Base-by-base conservation (phyloP, 1,140 invertebrate species). In the Dreissena rostriformis region DNA sequence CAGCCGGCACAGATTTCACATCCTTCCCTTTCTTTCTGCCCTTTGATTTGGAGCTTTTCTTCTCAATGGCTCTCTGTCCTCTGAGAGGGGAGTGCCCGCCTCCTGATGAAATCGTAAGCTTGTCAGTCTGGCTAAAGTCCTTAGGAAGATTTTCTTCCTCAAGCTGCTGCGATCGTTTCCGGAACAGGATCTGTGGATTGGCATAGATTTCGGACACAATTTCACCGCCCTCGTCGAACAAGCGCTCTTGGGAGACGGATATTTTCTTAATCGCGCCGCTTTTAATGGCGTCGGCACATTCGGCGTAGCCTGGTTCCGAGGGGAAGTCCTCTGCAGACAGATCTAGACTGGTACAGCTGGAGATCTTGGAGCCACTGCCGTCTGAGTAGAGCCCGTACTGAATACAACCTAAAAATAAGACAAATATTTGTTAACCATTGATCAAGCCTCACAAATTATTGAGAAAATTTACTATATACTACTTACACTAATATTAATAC, bases 211-310 rank as follows among this genome's bases (percentile, higher is more conserved):
- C 80, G 1, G 61, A 68, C 26, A 51, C 70, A 2, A 67, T 49
- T 52, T 82, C 72, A 24, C 66, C 49, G 53, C 66, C 55, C 4
- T 70, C 65, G 22, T 71, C 78, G 24, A 82, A 61, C 24, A 82
- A 72, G 53, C 72, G 65, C 51, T 82, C 80, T 26, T 82, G 72
- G 15, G 80, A 82, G 24, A 75, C 72, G 1, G 80, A 82, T 7
- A 82, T 82, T 26, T 82, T 82, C 80, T 82, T 82, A 15, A 82
- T 75, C 19, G 80, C 80, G n/a, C 80, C 80, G 29, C 63, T 49
- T 29, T 82, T 82, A 53, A 82, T 82, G 63, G 80, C 80, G 57
- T 82, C 80, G 22, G 80, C 80, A 82, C 80, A 82, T 57, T 82
- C 80, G 22, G 80, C 80, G 68, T 82, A 82, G 49, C 80, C 80